Evolutionary conservation across 1,140 invertebrate species (phyloP), one percentile per base, ranked within the genome.

Genomic region (Danaus plexippus): DNA sequence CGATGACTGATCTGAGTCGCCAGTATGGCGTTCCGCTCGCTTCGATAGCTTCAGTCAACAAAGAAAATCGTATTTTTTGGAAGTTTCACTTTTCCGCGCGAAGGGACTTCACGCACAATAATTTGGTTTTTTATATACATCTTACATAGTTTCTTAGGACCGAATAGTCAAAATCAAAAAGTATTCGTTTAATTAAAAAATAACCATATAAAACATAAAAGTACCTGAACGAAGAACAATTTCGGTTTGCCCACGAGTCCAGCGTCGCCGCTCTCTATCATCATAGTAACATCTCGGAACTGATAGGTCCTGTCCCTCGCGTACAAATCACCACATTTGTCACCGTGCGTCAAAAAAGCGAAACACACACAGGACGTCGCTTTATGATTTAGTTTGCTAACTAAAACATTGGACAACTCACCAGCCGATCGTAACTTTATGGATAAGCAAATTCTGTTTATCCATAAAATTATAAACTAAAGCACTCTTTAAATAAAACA

Each of bases 151-250:
- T 5, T 32, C 22, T 32, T 32, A 32, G 22, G 7, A 32, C 3
- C 15, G 3, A 15, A 15, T 15, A 15, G 3, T 15, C 15, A 15
- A 15, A 15, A 15, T 32, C 22, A 6, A 32, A 32, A 6, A 32
- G 22, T 32, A 32, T 32, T 32, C 22, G 22, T 32, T 32, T 32
- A 6, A 32, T 6, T 18, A 49, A 43, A 18, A 56, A 56, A 22
- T 47, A n/a, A 43, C 5, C 9, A 11, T 54, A 48, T 10, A 32
- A 0, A 54, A 64, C 13, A 18, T 2, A 32, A 32, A 11, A 54
- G 9, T 55, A 73, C 79, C 64, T 82, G 79, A 46, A 82, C 57
- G n/a, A 82, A 67, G 9, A 80, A 67, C 11, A 82, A 46, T 42
- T 82, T 82, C 1, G 79, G 79, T 48, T 75, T 77, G n/a, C 62